Evolutionary conservation across 2,888 invertebrate species (phyloP).

Genomic region (Zeuzera pyrina): DNA sequence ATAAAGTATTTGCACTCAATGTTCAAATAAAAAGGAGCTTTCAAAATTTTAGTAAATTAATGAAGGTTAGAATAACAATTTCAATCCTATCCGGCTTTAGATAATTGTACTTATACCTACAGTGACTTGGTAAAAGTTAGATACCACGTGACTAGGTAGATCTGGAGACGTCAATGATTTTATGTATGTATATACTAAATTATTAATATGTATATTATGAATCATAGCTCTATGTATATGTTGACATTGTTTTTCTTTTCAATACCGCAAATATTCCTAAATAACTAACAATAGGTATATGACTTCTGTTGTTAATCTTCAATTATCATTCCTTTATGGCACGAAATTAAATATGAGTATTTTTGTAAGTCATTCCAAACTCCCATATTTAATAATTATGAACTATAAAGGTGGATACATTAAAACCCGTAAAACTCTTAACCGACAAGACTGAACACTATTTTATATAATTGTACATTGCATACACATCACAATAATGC

Average conservation of each 20-base stretch:
- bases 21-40: constrained; percentile 73
- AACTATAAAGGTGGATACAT: constrained; percentile 29
- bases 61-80: constrained; percentile 58
- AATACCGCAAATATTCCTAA: constrained; percentile 27
- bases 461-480: constrained; percentile 66
- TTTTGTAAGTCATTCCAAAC: constrained; percentile 13
- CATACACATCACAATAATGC: constrained; percentile 41
- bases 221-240: not conserved
- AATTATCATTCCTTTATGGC: constrained; percentile 12
- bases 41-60: constrained; percentile 68
- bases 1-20: constrained; percentile 70
- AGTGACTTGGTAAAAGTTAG: constrained; percentile 49
- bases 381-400: constrained; percentile 3
- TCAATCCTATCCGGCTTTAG: constrained; percentile 68
- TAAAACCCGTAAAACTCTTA: constrained; percentile 37
- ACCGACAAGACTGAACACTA: constrained; percentile 71
- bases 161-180: constrained; percentile 13
- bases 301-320: too few relatives aligned
- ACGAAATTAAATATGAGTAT: constrained; percentile 15
- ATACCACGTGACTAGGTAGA: constrained; percentile 32
- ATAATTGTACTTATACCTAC: constrained; percentile 72
- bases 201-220: constrained; percentile 32
- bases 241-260: constrained; percentile 27
- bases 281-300: constrained; percentile 20
- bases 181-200: constrained; percentile 48